phyloP scores from a whole-genome alignment of 1,140 invertebrate species.

The Battus philenor region DNA sequence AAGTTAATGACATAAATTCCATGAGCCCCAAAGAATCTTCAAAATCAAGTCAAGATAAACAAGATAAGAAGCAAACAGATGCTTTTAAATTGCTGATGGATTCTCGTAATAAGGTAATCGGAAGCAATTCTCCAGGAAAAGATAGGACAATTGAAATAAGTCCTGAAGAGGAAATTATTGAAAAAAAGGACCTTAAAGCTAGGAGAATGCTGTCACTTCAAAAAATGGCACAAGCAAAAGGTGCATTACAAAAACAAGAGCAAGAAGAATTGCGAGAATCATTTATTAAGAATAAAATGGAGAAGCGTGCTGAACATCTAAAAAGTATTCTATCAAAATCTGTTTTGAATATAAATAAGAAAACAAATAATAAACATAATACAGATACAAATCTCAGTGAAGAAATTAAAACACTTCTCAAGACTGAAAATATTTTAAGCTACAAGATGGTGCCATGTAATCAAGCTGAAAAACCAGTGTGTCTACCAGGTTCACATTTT shows the following conservation, averaged over 20 bases:
- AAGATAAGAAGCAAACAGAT: slow-evolving; percentile 56
- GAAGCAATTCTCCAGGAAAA: slow-evolving; percentile 78
- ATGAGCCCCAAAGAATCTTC: slow-evolving; percentile 45
- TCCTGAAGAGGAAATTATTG: slow-evolving; percentile 30
- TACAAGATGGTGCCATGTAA: too few relatives aligned
- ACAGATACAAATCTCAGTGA: not conserved
- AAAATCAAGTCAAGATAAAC: not conserved
- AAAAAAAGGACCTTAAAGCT: slow-evolving; percentile 57
- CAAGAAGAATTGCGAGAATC: slow-evolving; percentile 74
- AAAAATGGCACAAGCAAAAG: slow-evolving; percentile 78
- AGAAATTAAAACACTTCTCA: not conserved
- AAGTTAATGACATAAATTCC: slow-evolving; percentile 15
- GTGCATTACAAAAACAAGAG: slow-evolving; percentile 74
- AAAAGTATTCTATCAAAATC: slow-evolving; percentile 62
- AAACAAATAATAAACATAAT: slow-evolving; percentile 11
- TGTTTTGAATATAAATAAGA: slow-evolving; percentile 22
- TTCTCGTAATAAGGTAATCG: slow-evolving; percentile 78
- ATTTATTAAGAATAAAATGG: slow-evolving; percentile 73
- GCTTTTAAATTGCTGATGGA: slow-evolving; percentile 81
- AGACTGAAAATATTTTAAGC: slow-evolving; percentile 10
- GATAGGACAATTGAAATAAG: slow-evolving; percentile 37
- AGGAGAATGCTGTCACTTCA: slow-evolving; percentile 75
- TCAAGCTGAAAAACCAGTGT: too few relatives aligned
- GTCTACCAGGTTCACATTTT: too few relatives aligned
- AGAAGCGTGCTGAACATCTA: slow-evolving; percentile 76